phyloP scores from a whole-genome alignment of 2,797 vertebrate genomes.

The Dendrocincla tyrannina region DNA sequence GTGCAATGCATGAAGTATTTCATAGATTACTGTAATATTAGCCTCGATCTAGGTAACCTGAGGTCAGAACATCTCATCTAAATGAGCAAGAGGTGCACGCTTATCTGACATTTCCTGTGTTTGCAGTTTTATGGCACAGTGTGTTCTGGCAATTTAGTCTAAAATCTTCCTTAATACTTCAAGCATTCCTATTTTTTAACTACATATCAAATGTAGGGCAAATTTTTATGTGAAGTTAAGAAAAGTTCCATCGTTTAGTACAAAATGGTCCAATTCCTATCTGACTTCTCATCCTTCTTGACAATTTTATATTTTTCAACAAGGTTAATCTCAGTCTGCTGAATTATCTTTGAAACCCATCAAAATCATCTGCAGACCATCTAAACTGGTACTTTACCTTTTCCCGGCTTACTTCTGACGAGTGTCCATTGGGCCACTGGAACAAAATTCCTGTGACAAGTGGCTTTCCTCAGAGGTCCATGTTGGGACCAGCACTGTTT shows the following conservation, averaged over 20 bases:
- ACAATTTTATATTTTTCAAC: not conserved
- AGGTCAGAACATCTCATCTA: not conserved
- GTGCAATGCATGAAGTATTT: not conserved
- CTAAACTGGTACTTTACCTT: not conserved
- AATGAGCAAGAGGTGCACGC: not conserved
- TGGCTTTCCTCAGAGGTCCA: rapidly evolving
- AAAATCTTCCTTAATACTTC: not conserved
- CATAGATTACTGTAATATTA: not conserved
- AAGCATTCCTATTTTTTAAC: not conserved
- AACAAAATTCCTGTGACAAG: not conserved
- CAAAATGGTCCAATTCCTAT: not conserved
- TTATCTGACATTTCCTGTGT: not conserved
- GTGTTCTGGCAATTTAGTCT: not conserved
- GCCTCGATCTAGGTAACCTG: not conserved
- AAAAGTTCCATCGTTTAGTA: not conserved
- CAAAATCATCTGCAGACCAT: not conserved
- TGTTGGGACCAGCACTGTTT: not conserved
- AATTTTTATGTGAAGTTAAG: not conserved
- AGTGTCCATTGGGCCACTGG: not conserved
- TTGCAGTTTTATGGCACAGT: not conserved
- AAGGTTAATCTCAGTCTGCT: not conserved
- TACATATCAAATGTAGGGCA: not conserved
- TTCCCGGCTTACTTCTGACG: rapidly evolving
- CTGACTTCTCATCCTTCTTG: not conserved
- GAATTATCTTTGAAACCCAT: not conserved